Base-by-base conservation (phyloP, 2,797 vertebrate genomes). In the Acanthiza pusilla region DNA sequence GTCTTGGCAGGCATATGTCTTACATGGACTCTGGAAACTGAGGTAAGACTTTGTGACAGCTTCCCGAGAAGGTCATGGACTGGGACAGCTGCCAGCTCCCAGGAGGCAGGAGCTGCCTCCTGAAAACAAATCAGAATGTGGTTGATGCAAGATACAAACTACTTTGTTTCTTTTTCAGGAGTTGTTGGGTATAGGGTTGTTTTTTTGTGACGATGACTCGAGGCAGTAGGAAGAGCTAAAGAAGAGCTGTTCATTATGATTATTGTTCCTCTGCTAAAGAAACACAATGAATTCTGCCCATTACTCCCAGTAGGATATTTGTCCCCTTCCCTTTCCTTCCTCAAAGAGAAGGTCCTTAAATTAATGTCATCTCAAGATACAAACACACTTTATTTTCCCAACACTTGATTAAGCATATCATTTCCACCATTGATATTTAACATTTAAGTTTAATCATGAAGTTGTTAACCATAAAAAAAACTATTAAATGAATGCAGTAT, bases 351-450 rank as follows among this genome's bases (percentile, higher is more conserved):
- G 20, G 43, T 84, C 62, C 71, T 82, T 93, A 85, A 86, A 87
- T 87, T 94, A 65, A 94, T 58, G 43, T 88, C 7, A 48, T 88
- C 67, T 89, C 68, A 85, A 90, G 94, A 77, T 66, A 40, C 5
- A 95, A 87, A 91, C 92, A 73, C 11, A 60, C 48, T 89, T 88
- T 85, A 53, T 94, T 96, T 95, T 87, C 75, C 91, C 91, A 96
- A 85, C 63, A 93, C 74, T 94, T 87, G 91, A 95, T 94, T 76
- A 89, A 63, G 75, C 84, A 95, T 95, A 96, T 97, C 73, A 94
- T 94, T 97, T 97, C 85, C 85, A 89, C 83, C 93, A 90, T 97
- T 98, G 97, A 90, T 97, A 95, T 97, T 96, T 97, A 98, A 94
- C 89, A 94, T 96, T 93, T 94, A 93, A 89, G 91, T 97, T 97